phyloP scores from a whole-genome alignment of 2,113 vertebrate species.

The Hoplias malabaricus region DNA sequence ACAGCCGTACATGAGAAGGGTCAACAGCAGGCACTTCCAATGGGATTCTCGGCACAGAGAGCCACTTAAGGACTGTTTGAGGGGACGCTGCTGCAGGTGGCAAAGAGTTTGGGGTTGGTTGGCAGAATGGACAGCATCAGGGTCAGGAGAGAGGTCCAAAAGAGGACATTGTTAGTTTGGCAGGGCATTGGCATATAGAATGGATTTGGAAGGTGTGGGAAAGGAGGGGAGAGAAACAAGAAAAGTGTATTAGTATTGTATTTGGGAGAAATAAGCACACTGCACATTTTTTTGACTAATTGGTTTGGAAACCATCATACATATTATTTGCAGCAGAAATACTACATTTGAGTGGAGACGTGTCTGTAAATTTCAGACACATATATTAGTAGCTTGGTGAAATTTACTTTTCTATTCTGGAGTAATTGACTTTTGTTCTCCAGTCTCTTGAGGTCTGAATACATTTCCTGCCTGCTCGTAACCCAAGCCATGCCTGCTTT shows the following conservation, averaged over 20 bases:
- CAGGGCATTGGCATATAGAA: not conserved
- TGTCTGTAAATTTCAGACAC: constrained; percentile 19
- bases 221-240: constrained; percentile 31
- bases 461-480: constrained; percentile 58
- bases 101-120: not conserved
- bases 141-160: not conserved
- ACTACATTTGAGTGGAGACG: not conserved
- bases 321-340: not conserved
- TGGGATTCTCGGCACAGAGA: constrained; percentile 78
- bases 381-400: constrained; percentile 16
- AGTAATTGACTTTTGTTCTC: constrained; percentile 49
- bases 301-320: not conserved
- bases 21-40: constrained; percentile 79
- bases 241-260: constrained; percentile 29
- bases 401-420: constrained; percentile 27
- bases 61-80: constrained; percentile 75
- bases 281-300: not conserved
- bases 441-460: constrained; percentile 53
- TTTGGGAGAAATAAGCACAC: constrained; percentile 17
- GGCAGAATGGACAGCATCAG: not conserved
- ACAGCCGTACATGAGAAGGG: constrained; percentile 76
- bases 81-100: constrained; percentile 60
- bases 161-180: constrained; percentile 18
- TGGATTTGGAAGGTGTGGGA: not conserved
- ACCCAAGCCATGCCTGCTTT: constrained; percentile 54